A percentile compares a stretch with the other conserved stretches of the same genome.
Conservation (phyloP, 2,888 invertebrate genomes). For the Drosophila pseudotalamancana region DNA sequence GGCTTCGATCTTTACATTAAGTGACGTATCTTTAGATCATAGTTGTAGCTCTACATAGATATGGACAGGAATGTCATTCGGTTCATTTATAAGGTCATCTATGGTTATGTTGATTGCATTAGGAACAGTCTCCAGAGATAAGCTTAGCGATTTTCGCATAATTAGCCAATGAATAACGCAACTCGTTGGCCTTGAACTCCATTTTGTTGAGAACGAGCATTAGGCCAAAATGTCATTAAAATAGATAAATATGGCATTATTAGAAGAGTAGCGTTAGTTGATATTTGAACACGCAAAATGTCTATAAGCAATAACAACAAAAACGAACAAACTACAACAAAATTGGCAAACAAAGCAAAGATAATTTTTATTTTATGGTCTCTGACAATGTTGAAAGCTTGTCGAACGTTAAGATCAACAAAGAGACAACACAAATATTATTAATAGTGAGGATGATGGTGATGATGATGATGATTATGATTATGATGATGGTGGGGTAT, state of each 20-base stretch:
- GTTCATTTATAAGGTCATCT: slow-evolving; percentile 8
- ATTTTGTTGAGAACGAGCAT: slow-evolving; percentile 17
- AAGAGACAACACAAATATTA: slow-evolving; percentile 10
- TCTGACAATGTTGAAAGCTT: slow-evolving; percentile 51
- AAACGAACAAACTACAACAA: slow-evolving; percentile 14
- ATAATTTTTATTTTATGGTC: slow-evolving; percentile 32
- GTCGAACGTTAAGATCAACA: slow-evolving; percentile 44
- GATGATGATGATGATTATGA: slow-evolving; percentile 6
- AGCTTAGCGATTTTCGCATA: background rate
- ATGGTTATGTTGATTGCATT: background rate
- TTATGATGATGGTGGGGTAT: slow-evolving; percentile 19
- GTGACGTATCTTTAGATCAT: background rate
- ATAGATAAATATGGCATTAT: slow-evolving; percentile 54
- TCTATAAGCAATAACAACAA: slow-evolving; percentile 20
- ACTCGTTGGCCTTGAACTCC: slow-evolving; percentile 27
- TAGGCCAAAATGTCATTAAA: slow-evolving; percentile 34
- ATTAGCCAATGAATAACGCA: slow-evolving; percentile 14
- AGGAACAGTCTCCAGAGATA: slow-evolving; percentile 10
- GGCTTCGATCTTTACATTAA: background rate
- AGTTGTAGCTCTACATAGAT: slow-evolving; percentile 5
- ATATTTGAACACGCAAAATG: slow-evolving; percentile 47
- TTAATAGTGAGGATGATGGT: background rate
- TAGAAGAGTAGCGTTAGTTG: slow-evolving; percentile 56
- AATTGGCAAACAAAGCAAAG: slow-evolving; percentile 49
- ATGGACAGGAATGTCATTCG: slow-evolving; percentile 13